A percentile compares a stretch with the other conserved stretches of the same genome.
Evolutionary conservation across 2,888 invertebrate genomes (phyloP).

Genomic region (Apodemia mormo): DNA sequence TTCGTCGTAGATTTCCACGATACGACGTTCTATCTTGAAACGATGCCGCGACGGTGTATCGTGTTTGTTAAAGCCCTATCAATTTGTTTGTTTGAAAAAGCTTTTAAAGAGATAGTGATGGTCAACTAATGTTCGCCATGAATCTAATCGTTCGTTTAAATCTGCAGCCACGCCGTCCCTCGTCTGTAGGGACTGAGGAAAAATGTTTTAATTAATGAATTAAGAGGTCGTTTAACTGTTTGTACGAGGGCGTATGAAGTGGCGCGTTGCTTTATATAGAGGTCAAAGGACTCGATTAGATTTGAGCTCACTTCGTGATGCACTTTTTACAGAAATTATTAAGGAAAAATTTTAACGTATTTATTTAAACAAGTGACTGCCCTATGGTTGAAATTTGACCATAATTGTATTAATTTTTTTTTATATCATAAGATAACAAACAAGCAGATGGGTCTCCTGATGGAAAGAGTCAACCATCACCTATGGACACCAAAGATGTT

Average conservation of each 20-base stretch:
- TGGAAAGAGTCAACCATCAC: too few species aligned
- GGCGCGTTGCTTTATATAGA: not conserved
- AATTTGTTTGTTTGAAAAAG: too few species aligned
- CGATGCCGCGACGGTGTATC: too few species aligned
- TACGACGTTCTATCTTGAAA: too few species aligned
- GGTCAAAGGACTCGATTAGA: constrained; percentile 9
- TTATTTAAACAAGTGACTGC: too few species aligned
- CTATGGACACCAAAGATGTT: too few species aligned
- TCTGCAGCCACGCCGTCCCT: not conserved
- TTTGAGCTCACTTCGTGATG: not conserved
- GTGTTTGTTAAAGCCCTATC: too few species aligned
- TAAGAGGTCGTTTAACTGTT: constrained; percentile 7
- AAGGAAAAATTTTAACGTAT: not conserved
- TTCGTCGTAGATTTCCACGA: too few species aligned
- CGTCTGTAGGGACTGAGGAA: not conserved
- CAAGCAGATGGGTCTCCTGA: too few species aligned
- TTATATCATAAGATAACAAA: too few species aligned
- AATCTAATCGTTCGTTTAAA: not conserved
- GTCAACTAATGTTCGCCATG: not conserved
- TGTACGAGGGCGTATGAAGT: not conserved
- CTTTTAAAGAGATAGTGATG: not conserved
- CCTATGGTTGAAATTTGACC: too few species aligned
- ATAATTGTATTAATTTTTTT: too few species aligned
- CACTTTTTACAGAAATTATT: not conserved
- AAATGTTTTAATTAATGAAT: constrained; percentile 15